phyloP scores from a whole-genome alignment of 2,797 vertebrate genomes.

The Chlorospingus flavigularis region DNA sequence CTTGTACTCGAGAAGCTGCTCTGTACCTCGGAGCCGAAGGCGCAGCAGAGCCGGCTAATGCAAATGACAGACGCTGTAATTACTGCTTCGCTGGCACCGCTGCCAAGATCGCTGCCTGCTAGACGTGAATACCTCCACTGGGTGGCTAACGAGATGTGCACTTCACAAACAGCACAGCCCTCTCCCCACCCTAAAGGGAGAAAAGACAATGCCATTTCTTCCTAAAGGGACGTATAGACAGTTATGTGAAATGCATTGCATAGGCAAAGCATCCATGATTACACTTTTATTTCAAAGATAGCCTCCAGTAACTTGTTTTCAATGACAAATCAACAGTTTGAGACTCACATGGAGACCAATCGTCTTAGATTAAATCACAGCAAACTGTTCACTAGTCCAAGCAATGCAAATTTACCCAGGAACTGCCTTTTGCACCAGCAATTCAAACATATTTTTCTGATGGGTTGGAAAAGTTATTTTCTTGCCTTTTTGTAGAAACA shows the following conservation, averaged over 20 bases:
- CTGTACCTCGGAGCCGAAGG: not conserved
- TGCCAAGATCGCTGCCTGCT: slow-evolving; percentile 52
- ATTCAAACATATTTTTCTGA: not conserved
- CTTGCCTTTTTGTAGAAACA: not conserved
- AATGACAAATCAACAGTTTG: not conserved
- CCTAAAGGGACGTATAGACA: not conserved
- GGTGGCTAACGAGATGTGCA: slow-evolving; percentile 52
- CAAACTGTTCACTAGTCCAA: not conserved
- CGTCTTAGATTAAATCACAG: not conserved
- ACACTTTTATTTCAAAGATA: not conserved
- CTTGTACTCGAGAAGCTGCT: not conserved
- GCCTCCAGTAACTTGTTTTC: not conserved
- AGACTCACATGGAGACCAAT: not conserved
- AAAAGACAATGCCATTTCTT: not conserved
- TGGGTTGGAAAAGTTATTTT: not conserved
- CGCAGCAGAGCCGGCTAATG: slow-evolving; percentile 18
- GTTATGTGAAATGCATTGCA: not conserved
- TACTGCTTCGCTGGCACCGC: slow-evolving; percentile 22
- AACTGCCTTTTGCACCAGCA: not conserved
- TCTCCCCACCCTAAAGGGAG: not conserved
- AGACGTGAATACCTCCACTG: slow-evolving; percentile 61
- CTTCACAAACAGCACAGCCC: not conserved
- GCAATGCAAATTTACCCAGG: not conserved
- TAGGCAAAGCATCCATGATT: not conserved
- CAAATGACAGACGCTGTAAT: slow-evolving; percentile 55